Conservation (phyloP, 2,797 vertebrate species). For the Sarcoramphus papa region DNA sequence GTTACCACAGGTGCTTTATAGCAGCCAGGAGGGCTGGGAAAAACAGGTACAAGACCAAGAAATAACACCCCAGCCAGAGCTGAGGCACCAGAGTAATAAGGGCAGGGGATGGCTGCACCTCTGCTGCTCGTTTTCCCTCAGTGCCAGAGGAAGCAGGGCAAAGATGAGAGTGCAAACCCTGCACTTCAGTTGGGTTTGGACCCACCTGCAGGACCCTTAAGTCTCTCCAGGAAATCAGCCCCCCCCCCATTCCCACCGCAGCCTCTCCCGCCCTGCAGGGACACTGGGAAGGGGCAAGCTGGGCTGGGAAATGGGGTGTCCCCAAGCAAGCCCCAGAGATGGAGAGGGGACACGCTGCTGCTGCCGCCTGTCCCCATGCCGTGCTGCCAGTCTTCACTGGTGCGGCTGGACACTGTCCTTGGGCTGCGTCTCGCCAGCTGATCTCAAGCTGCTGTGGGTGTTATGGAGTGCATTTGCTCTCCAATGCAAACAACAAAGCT, state of each 20-base stretch:
- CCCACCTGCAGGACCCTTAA: not conserved
- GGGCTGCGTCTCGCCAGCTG: not conserved
- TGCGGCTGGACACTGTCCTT: not conserved
- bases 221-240: not conserved
- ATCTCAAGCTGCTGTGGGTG: not conserved
- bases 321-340: not conserved
- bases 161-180: not conserved
- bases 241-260: not conserved
- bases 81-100: not conserved
- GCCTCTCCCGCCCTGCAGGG: not conserved
- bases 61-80: not conserved
- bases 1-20: not conserved
- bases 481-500: not conserved
- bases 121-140: rapidly evolving
- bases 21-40: not conserved
- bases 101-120: not conserved
- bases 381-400: not conserved
- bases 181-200: not conserved
- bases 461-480: rapidly evolving
- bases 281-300: not conserved
- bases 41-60: not conserved
- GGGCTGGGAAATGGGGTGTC: not conserved
- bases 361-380: not conserved
- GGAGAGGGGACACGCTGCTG: not conserved
- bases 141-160: not conserved